These are phyloP conservation scores for Gibbula magus DNA, from an alignment of 2,888 invertebrate species.

Conservation along the genomic window DNA sequence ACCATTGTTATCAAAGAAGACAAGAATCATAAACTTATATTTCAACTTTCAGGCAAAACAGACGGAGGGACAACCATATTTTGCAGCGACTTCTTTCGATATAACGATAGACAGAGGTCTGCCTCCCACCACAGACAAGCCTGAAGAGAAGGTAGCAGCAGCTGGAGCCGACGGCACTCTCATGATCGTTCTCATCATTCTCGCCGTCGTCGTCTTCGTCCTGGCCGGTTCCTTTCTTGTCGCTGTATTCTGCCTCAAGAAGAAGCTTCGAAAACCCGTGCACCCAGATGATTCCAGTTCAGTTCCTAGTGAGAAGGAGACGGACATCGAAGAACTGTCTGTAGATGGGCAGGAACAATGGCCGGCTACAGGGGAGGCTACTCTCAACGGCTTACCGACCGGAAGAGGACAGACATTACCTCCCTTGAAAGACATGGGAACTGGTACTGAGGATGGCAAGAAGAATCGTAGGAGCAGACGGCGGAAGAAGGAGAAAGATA, in stretches of 20 bases:
- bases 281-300: conserved; percentile 36
- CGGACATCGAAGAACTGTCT: conserved; percentile 47
- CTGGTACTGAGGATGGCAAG: conserved; percentile 45
- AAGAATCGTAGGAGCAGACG: conserved; percentile 47
- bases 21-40: neutral
- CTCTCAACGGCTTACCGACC: conserved; percentile 31
- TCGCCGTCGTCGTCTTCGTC: conserved; percentile 38
- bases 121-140: conserved; percentile 14
- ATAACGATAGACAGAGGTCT: neutral
- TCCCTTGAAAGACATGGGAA: conserved; percentile 42
- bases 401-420: conserved; percentile 36
- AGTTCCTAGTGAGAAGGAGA: conserved; percentile 41
- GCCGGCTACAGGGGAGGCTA: neutral
- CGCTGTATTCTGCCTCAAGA: conserved; percentile 24
- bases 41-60: neutral
- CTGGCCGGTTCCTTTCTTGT: conserved; percentile 35
- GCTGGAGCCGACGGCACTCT: conserved; percentile 23
- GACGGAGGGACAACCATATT: neutral
- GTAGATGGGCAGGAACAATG: conserved; percentile 31
- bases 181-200: conserved; percentile 40
- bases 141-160: neutral
- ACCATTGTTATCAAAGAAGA: neutral
- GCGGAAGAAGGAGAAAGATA: conserved; percentile 50
- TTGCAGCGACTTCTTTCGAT: neutral
- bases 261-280: conserved; percentile 34